Base-by-base conservation (phyloP, 64 coral and sea anemone species). In the Anthopleura sola region DNA sequence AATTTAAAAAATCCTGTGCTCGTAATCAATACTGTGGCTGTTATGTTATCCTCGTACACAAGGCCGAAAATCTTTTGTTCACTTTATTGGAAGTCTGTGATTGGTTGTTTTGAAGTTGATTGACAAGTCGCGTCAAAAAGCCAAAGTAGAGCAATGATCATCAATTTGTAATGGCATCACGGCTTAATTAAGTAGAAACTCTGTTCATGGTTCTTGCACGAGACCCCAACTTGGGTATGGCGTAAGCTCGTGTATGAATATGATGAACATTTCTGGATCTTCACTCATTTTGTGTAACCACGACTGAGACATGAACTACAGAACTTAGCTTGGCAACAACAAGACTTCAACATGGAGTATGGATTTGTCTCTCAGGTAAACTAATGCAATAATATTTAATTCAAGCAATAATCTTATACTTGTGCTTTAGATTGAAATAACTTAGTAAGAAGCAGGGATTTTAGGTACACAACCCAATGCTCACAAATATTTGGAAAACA, bases 71-170 rank as follows among this genome's bases (percentile, higher is more conserved):
- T 2, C 12, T 6, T 2, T 34, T 71, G 3, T 71, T 15, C 13
- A 15, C 26, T 14, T 36, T 32, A 14, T 12, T 32, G 66, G 31
- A 12, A 71, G 31, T 36, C 29, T 14, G 11, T 71, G 66, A 71
- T 71, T 71, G 66, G 66, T 71, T 34, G n/a, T 77, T 79, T 79
- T 79, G 6, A 9, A 79, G 36, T 79, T 79, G 36, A 79, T 44
- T 79, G 76, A 48, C 76, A 37, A 21, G 55, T 83, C 46, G 34
- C 82, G 82, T 83, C 82, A 83, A 83, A 60, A 83, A n/a, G 82
- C 82, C 82, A 83, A 83, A 83, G 48, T 60, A 39, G 82, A 83
- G 82, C 55, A 38, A 19, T 54, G 82, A 83, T 83, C 82, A 83
- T 55, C 55, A 53, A 83, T 33, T 34, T 16, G 24, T 50, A 24